Base-by-base conservation (phyloP, 2,888 invertebrate species). In the Amphipoea oculea region DNA sequence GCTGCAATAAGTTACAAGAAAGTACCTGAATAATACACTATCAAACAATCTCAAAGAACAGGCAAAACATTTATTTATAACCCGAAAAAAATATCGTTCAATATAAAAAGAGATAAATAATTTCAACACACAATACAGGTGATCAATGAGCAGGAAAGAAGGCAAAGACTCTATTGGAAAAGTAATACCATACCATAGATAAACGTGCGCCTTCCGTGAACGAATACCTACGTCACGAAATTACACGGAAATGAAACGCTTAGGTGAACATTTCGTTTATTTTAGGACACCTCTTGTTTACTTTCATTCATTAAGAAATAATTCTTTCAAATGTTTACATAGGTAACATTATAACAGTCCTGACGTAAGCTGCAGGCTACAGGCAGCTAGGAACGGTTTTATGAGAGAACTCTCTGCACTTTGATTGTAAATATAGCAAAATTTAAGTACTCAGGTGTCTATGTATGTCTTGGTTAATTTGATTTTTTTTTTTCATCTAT, bases 71-170 rank as follows among this genome's bases (percentile, higher is more conserved):
- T 36, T 40, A 40, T 70, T 54, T 14, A 23, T 54, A 54, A 60
- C 57, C 70, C 1, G 36, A 20, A 54, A 48, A 74, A 40, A 63
- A 23, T 14, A 20, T 29, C 17, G 17, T 54, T 29, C 45, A 45
- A 45, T 40, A 70, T 66, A 66, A 65, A 77, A 65, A 65, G 17
- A 20, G 42, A 66, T n/a, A 71, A 79, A 77, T 71, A 62, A 68
- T 70, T 75, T 65, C n/a, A 51, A 29, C 65, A n/a, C 51, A 82
- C 83, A 83, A 85, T 85, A 88, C 71, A 77, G 81, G 78, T 86
- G 79, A 86, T 84, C 83, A 87, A 75, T 82, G 81, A 78, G 69
- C 68, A 69, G 79, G 77, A 81, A 85, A 65, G 40, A 17, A 62
- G 65, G 23, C 29, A 42, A 11, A 60, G 14, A 65, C 62, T 76